Conservation (phyloP, 2,888 invertebrate genomes). For the Antheraea yamamai region DNA sequence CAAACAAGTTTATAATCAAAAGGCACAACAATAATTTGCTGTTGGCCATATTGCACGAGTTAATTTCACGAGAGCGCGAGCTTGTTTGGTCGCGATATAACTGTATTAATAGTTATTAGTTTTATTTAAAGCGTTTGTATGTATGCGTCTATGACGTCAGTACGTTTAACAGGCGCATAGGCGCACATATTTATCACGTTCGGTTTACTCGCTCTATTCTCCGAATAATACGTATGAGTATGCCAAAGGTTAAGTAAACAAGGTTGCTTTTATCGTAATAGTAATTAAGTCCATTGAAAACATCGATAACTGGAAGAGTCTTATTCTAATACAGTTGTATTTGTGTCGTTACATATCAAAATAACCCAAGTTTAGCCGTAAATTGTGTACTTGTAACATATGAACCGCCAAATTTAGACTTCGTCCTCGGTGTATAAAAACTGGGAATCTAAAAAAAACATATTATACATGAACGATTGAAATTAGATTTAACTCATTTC, state of each 20-base stretch:
- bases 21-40: slow-evolving; percentile 21
- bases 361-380: too few species aligned
- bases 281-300: not conserved
- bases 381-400: too few species aligned
- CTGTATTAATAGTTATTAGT: not conserved
- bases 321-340: not conserved
- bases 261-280: not conserved
- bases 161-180: not conserved
- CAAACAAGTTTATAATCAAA: slow-evolving; percentile 18
- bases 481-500: too few species aligned
- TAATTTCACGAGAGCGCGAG: not conserved
- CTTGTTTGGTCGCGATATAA: slow-evolving; percentile 7
- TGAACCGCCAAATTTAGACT: too few species aligned
- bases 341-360: too few species aligned
- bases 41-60: slow-evolving; percentile 20
- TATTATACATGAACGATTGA: too few species aligned
- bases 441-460: too few species aligned
- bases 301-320: not conserved
- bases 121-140: slow-evolving; percentile 10
- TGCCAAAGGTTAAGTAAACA: not conserved
- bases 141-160: slow-evolving; percentile 7
- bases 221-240: not conserved
- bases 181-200: not conserved
- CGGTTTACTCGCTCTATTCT: not conserved
- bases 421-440: too few species aligned